Evolutionary conservation across 2,113 vertebrate genomes (phyloP).

Genomic region (Oxyura jamaicensis): DNA sequence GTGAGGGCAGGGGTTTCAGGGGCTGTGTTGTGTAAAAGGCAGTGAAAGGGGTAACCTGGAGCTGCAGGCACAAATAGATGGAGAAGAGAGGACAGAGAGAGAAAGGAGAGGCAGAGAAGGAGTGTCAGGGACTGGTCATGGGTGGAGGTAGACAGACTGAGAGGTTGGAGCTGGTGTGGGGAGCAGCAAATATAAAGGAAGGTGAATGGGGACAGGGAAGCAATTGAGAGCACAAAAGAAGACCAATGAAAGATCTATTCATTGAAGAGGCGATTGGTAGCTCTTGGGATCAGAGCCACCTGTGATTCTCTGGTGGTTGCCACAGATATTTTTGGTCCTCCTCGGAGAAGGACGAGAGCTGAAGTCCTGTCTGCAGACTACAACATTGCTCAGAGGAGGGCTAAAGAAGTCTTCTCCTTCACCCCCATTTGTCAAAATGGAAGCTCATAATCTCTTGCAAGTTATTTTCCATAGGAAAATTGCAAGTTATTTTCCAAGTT

Average conservation of each 20-base stretch:
- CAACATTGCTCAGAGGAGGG: rapidly evolving
- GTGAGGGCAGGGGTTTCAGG: no score
- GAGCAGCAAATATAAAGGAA: neutral
- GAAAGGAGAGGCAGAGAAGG: neutral
- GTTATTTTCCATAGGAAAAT: neutral
- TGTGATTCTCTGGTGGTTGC: rapidly evolving
- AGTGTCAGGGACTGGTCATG: neutral
- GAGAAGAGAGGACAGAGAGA: neutral
- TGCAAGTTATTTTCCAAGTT: no score
- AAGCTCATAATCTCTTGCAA: neutral
- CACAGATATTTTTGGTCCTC: neutral
- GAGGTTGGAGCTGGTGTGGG: neutral
- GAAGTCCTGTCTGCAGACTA: neutral
- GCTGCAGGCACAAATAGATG: neutral
- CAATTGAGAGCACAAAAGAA: neutral
- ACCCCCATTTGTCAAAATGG: neutral
- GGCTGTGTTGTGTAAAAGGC: neutral
- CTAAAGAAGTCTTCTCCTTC: neutral
- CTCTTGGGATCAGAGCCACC: neutral
- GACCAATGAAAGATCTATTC: neutral
- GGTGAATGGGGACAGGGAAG: neutral
- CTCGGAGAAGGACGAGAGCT: neutral
- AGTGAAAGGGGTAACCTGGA: neutral
- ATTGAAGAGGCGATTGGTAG: neutral
- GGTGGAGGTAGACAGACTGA: neutral